Evolutionary conservation across 2,113 vertebrate genomes (phyloP).

Genomic region (Vulpes vulpes): DNA sequence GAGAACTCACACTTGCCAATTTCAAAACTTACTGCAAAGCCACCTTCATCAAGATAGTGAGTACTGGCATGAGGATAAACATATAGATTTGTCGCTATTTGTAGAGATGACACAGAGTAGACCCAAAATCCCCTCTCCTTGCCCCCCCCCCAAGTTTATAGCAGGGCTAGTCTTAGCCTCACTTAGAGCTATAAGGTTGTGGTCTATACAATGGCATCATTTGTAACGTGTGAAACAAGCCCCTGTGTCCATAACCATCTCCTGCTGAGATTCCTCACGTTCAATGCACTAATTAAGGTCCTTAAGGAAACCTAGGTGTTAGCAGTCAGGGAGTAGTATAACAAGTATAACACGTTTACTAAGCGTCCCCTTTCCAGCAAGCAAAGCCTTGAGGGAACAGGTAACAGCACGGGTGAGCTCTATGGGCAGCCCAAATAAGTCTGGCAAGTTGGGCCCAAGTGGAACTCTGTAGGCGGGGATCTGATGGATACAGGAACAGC

Average conservation of each 20-base stretch:
- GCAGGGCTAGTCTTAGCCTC: neutral
- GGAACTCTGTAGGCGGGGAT: neutral
- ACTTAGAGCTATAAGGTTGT: neutral
- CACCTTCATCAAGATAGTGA: neutral
- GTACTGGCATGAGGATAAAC: neutral
- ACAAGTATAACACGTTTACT: neutral
- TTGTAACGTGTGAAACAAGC: neutral
- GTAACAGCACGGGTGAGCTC: neutral
- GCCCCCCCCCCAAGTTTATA: neutral
- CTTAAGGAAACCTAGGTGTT: neutral
- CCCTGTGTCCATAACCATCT: neutral
- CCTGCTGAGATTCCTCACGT: slow-evolving; percentile 21
- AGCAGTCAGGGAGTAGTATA: neutral
- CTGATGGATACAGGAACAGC: neutral
- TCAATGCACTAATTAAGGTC: neutral
- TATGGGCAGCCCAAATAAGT: neutral
- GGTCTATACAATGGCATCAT: neutral
- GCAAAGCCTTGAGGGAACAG: neutral
- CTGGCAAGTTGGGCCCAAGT: neutral
- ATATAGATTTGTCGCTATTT: neutral
- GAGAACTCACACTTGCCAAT: neutral
- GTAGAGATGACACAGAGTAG: neutral
- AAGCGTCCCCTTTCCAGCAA: neutral
- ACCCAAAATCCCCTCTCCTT: neutral
- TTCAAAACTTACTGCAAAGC: neutral